Percentiles rank a stretch among this genome's conserved stretches.
Conservation (phyloP, 1,140 invertebrate genomes). For the Drosophila lini region DNA sequence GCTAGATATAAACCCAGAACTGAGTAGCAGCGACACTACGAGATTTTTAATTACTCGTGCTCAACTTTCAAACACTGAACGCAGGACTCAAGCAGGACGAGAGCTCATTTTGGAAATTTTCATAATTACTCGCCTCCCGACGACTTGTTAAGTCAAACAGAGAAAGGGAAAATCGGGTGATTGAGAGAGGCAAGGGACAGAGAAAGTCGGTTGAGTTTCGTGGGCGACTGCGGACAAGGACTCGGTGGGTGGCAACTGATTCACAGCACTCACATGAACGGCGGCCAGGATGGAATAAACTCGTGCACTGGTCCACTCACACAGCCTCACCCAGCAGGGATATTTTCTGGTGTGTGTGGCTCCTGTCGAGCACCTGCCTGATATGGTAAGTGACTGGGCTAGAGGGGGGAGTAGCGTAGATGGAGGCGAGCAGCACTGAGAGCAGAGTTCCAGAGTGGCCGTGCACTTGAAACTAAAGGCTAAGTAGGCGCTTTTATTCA, state of each 20-base stretch:
- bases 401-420: not conserved
- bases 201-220: slow-evolving; percentile 43
- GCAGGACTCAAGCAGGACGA: slow-evolving; percentile 17
- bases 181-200: slow-evolving; percentile 6
- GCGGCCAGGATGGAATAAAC: slow-evolving; percentile 38
- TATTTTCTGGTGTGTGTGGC: slow-evolving; percentile 21
- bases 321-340: slow-evolving; percentile 31
- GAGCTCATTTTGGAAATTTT: slow-evolving; percentile 64
- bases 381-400: slow-evolving; percentile 30
- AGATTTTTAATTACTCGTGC: slow-evolving; percentile 59
- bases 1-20: slow-evolving; percentile 22
- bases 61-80: slow-evolving; percentile 42
- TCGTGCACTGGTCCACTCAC: slow-evolving; percentile 47
- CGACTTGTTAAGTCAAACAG: slow-evolving; percentile 57
- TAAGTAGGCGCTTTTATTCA: slow-evolving; percentile 52
- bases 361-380: slow-evolving; percentile 47
- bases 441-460: slow-evolving; percentile 28
- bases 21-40: slow-evolving; percentile 29
- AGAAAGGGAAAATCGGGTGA: slow-evolving; percentile 29
- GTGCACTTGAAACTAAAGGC: slow-evolving; percentile 58
- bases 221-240: slow-evolving; percentile 44
- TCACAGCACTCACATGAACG: slow-evolving; percentile 45
- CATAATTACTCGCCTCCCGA: slow-evolving; percentile 67
- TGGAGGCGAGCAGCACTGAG: not conserved
- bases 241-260: slow-evolving; percentile 22